These are phyloP conservation scores for Calosoma granatense DNA, from an alignment of 1,140 invertebrate species.

Conservation along the genomic window DNA sequence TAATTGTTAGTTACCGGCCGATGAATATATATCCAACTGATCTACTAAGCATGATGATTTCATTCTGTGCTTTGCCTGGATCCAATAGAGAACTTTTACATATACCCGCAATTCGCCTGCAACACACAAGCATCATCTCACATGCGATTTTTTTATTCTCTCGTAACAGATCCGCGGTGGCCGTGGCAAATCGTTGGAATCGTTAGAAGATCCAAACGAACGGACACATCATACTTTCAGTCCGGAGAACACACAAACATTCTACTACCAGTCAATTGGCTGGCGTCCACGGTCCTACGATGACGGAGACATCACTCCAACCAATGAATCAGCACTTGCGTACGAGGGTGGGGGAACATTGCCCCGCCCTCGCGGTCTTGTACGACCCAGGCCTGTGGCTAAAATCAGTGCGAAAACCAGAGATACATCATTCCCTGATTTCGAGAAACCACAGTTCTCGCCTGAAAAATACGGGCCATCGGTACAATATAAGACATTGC, in stretches of 20 bases:
- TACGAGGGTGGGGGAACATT: conserved; percentile 68
- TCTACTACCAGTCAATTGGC: conserved; percentile 37
- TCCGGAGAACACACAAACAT: conserved; percentile 39
- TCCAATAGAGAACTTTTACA: too few relatives aligned
- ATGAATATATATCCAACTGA: too few relatives aligned
- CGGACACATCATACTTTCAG: conserved; percentile 52
- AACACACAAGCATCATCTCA: too few relatives aligned
- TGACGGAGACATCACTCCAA: conserved; percentile 80
- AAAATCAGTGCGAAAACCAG: conserved; percentile 60
- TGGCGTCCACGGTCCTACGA: conserved; percentile 77
- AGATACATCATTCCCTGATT: conserved; percentile 33
- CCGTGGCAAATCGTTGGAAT: conserved; percentile 75
- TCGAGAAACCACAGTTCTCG: conserved; percentile 35
- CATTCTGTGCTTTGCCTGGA: background rate
- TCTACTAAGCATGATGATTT: too few relatives aligned
- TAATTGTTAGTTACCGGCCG: too few relatives aligned
- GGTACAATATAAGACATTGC: conserved; percentile 36
- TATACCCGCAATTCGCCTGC: too few relatives aligned
- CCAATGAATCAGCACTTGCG: conserved; percentile 57
- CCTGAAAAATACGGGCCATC: conserved; percentile 28
- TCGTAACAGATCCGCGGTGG: conserved; percentile 56
- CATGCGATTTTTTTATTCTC: too few relatives aligned
- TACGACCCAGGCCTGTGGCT: conserved; percentile 73
- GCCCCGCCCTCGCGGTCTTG: conserved; percentile 69
- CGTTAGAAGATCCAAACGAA: conserved; percentile 58